phyloP scores from a whole-genome alignment of 2,113 vertebrate genomes.

The Nettapus auritus region DNA sequence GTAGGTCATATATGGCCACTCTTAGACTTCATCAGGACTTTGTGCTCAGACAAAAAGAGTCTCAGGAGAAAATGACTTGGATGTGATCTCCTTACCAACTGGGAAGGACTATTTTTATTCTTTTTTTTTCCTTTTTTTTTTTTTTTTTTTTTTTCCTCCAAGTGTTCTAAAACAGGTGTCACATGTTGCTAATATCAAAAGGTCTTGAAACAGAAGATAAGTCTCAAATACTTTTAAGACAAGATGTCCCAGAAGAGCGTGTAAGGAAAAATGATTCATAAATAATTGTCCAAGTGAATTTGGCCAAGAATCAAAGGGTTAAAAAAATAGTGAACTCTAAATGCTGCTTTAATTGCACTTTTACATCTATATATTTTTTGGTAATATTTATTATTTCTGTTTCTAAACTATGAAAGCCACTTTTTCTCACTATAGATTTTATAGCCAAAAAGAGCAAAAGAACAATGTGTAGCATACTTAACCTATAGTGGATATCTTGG shows the following conservation, averaged over 20 bases:
- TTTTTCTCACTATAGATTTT: neutral
- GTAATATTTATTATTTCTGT: neutral
- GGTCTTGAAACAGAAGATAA: neutral
- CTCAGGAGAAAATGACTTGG: neutral
- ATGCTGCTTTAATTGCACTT: neutral
- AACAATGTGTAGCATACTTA: neutral
- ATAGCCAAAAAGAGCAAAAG: neutral
- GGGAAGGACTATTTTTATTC: neutral
- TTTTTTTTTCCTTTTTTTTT: neutral
- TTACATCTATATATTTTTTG: neutral
- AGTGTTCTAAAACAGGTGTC: neutral
- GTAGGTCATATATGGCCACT: neutral
- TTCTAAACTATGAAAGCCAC: neutral
- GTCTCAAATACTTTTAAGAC: neutral
- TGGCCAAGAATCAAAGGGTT: neutral
- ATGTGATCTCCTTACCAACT: conserved; percentile 10
- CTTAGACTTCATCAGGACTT: conserved; percentile 19
- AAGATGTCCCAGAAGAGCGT: neutral
- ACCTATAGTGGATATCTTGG: neutral
- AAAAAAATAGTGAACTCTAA: neutral
- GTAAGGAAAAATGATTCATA: neutral
- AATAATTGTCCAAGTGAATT: neutral
- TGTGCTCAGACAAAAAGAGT: neutral
- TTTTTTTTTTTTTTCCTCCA: neutral
- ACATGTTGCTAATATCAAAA: neutral